A percentile compares a stretch with the other conserved stretches of the same genome.
These are phyloP conservation scores for Drosophila testacea DNA, from an alignment of 2,888 invertebrate species.

Conservation along the genomic window DNA sequence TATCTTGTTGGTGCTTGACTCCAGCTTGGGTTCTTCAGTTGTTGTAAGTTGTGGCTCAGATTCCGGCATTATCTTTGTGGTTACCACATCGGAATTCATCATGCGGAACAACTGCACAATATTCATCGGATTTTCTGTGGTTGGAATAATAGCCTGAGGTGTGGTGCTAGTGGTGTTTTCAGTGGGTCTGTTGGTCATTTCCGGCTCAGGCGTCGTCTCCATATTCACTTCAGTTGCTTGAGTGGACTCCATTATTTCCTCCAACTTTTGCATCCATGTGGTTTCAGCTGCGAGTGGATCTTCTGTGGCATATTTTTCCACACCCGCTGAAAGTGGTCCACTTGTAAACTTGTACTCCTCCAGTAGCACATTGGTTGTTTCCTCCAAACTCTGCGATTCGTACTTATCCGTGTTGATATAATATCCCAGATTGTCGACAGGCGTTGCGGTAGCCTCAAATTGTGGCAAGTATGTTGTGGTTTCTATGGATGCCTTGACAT, in stretches of 20 bases:
- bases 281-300: not conserved
- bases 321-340: not conserved
- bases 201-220: constrained; percentile 10
- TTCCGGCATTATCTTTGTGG: not conserved
- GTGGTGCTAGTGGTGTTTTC: not conserved
- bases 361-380: not conserved
- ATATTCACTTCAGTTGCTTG: not conserved
- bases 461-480: constrained; percentile 20
- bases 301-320: not conserved
- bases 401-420: constrained; percentile 1
- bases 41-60: not conserved
- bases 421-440: not conserved
- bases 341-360: constrained; percentile 11
- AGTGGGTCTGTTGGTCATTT: not conserved
- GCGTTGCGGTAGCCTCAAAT: not conserved
- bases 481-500: not conserved
- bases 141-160: not conserved
- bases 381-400: not conserved
- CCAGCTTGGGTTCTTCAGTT: not conserved
- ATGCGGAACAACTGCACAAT: constrained; percentile 17
- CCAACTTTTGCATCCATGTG: constrained; percentile 14
- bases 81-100: constrained; percentile 12
- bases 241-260: constrained; percentile 17
- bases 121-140: not conserved
- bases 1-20: constrained; percentile 6